A percentile compares a stretch with the other conserved stretches of the same genome.
Conservation (phyloP, 2,113 vertebrate genomes). For the Cygnus atratus region DNA sequence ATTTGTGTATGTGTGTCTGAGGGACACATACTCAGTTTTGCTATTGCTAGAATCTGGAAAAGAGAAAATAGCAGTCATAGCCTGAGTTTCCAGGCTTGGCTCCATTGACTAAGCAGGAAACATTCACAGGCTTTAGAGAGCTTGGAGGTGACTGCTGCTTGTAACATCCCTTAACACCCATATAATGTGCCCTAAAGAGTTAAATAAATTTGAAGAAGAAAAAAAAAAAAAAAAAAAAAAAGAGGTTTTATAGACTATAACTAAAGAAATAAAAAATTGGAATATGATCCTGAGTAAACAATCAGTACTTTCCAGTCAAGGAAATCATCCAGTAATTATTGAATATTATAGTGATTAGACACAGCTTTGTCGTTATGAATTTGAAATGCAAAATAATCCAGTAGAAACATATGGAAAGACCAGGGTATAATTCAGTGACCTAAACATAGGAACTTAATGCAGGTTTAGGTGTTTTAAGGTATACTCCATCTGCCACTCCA, state of each 20-base stretch:
- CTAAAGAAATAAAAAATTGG: background rate
- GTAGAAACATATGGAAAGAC: background rate
- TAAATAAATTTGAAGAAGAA: background rate
- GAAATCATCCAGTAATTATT: background rate
- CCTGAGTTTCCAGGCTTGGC: background rate
- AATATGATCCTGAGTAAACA: background rate
- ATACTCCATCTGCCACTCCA: background rate
- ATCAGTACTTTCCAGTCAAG: background rate
- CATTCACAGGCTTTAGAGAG: background rate
- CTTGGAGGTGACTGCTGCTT: background rate
- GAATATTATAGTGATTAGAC: background rate
- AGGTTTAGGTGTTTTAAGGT: background rate
- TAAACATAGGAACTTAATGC: background rate
- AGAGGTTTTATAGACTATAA: background rate
- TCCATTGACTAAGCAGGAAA: background rate
- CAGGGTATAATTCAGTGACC: background rate
- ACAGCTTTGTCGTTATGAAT: background rate
- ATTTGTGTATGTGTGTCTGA: background rate
- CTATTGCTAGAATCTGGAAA: background rate
- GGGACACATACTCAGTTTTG: background rate
- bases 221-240: too few relatives aligned
- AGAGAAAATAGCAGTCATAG: background rate
- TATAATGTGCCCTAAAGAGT: background rate
- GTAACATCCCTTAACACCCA: background rate
- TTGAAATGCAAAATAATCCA: background rate